A percentile compares a stretch with the other conserved stretches of the same genome.
Evolutionary conservation across 2,113 vertebrate genomes (phyloP).

Genomic region (Brachyistius frenatus): DNA sequence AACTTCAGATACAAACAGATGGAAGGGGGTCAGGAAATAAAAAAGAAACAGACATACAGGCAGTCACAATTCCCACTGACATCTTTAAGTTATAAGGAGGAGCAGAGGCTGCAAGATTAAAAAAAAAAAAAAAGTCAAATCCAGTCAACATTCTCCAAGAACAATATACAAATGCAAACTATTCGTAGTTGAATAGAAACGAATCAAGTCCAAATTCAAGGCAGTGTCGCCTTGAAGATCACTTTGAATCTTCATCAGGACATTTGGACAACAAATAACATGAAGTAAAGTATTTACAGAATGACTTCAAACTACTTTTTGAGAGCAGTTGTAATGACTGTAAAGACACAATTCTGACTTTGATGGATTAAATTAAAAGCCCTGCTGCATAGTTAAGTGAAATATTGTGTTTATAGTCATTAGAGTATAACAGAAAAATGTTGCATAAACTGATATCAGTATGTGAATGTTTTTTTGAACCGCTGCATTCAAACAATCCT

Average conservation of each 20-base stretch:
- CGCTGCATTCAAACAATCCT: background rate
- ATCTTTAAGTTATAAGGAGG: too few species aligned
- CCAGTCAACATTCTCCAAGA: slow-evolving; percentile 48
- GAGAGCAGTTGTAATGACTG: slow-evolving; percentile 5
- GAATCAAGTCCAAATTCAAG: slow-evolving; percentile 41
- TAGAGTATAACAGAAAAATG: background rate
- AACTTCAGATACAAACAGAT: background rate
- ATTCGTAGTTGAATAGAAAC: slow-evolving; percentile 26
- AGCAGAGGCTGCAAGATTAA: slow-evolving; percentile 20
- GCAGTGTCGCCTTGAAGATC: slow-evolving; percentile 43
- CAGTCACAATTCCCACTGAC: background rate
- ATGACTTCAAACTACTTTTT: slow-evolving; percentile 13
- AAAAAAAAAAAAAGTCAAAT: slow-evolving; percentile 34
- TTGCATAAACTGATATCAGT: slow-evolving; percentile 2
- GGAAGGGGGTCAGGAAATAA: background rate
- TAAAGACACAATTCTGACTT: slow-evolving; percentile 2
- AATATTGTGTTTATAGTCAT: background rate
- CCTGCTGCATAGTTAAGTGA: slow-evolving; percentile 35
- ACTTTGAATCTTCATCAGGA: slow-evolving; percentile 19
- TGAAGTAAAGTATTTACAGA: slow-evolving; percentile 21
- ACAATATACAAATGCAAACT: slow-evolving; percentile 45
- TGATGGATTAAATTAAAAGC: slow-evolving; percentile 5
- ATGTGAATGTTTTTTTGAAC: too few species aligned
- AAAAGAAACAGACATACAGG: background rate
- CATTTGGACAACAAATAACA: slow-evolving; percentile 5